A percentile compares a stretch with the other conserved stretches of the same genome.
These are phyloP conservation scores for Parotocinclus haroldoi DNA, from an alignment of 2,797 vertebrate genomes.

Conservation along the genomic window DNA sequence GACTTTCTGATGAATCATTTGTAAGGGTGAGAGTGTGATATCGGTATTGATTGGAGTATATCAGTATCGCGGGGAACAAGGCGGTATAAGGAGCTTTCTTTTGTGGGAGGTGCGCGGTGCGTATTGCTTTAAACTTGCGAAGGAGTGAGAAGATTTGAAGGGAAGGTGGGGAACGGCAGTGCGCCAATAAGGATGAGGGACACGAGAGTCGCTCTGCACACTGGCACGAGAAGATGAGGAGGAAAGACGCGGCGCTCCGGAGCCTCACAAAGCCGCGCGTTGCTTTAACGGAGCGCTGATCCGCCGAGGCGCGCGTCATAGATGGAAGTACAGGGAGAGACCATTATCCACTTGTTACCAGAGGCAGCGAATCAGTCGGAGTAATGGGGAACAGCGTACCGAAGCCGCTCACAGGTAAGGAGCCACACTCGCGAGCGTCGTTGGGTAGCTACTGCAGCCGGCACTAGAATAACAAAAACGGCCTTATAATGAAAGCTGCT, in stretches of 20 bases:
- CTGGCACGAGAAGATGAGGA: conserved; percentile 49
- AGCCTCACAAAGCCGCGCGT: conserved; percentile 12
- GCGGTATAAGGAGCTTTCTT: too few species aligned
- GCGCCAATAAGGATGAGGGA: conserved; percentile 52
- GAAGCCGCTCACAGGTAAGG: conserved; percentile 77
- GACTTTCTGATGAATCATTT: too few species aligned
- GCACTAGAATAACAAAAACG: too few species aligned
- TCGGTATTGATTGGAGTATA: too few species aligned
- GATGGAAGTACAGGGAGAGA: conserved; percentile 66
- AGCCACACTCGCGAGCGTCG: neutral
- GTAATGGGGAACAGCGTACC: conserved; percentile 80
- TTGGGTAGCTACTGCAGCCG: too few species aligned
- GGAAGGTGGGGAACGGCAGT: conserved; percentile 60
- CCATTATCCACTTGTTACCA: conserved; percentile 67
- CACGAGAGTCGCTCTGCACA: conserved; percentile 38
- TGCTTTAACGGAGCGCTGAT: conserved; percentile 30
- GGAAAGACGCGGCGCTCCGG: conserved; percentile 42
- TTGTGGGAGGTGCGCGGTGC: neutral
- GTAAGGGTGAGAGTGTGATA: too few species aligned
- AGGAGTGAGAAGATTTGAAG: conserved; percentile 56
- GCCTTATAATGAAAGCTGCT: too few species aligned
- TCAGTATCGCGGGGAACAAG: too few species aligned
- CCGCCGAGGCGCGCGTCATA: conserved; percentile 28
- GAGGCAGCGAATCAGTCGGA: conserved; percentile 59
- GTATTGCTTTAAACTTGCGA: conserved; percentile 73